phyloP scores from a whole-genome alignment of 1,140 invertebrate species.

The Megathymus violae region DNA sequence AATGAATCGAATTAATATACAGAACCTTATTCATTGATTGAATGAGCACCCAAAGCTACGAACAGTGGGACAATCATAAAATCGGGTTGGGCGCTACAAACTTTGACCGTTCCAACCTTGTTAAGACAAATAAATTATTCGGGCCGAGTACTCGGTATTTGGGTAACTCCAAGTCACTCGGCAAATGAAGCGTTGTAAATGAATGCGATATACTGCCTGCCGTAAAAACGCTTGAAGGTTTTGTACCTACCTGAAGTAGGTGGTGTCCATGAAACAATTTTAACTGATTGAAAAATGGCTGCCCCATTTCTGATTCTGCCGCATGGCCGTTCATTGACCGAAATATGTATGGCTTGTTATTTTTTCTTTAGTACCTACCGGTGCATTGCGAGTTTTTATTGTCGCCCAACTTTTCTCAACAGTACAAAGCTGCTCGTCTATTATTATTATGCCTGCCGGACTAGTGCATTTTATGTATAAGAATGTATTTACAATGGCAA shows the following conservation, averaged over 20 bases:
- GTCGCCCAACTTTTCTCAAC: constrained; percentile 24
- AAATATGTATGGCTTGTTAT: constrained; percentile 5
- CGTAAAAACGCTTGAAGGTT: neutral
- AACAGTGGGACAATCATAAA: constrained; percentile 12
- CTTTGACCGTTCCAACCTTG: constrained; percentile 1
- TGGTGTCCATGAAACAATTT: constrained; percentile 2
- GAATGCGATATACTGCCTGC: constrained; percentile 8
- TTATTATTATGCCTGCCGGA: constrained; percentile 10
- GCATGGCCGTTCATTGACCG: constrained; percentile 10
- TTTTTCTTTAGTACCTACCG: neutral
- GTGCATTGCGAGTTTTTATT: neutral
- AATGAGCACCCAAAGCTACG: neutral
- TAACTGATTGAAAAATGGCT: constrained; percentile 4
- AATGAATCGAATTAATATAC: neutral
- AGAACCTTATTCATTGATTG: neutral
- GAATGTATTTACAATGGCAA: too few relatives aligned
- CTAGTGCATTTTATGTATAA: too few relatives aligned
- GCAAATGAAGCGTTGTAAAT: constrained; percentile 11
- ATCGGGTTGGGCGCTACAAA: constrained; percentile 17
- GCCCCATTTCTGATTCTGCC: constrained; percentile 13
- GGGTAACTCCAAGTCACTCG: constrained; percentile 23
- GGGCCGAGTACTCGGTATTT: constrained; percentile 3
- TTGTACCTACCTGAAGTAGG: neutral
- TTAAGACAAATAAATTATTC: constrained; percentile 25
- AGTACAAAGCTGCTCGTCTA: constrained; percentile 26